Evolutionary conservation across 2,113 vertebrate species (phyloP).

Genomic region (Dasypus novemcinctus): DNA sequence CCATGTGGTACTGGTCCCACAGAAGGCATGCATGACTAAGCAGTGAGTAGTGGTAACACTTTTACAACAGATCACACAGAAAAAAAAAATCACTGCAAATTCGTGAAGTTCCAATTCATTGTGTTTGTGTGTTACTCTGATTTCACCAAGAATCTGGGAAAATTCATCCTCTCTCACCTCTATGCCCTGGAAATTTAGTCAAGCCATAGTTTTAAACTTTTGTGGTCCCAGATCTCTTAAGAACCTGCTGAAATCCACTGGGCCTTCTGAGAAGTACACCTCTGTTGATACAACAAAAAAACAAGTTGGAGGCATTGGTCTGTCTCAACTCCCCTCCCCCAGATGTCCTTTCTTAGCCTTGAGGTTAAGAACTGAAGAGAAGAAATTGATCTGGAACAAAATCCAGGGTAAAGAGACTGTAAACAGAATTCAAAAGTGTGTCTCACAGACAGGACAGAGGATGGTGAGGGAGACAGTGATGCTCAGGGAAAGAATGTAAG

Average conservation of each 20-base stretch:
- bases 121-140: not conserved
- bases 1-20: not conserved
- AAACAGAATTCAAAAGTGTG: not conserved
- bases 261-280: not conserved
- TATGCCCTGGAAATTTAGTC: not conserved
- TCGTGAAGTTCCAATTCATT: not conserved
- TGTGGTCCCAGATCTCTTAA: not conserved
- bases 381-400: not conserved
- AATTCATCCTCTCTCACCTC: not conserved
- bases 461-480: not conserved
- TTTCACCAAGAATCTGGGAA: not conserved
- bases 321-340: not conserved
- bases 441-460: not conserved
- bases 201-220: not conserved
- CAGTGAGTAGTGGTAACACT: not conserved
- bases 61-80: not conserved
- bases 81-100: not conserved
- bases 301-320: not conserved
- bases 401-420: not conserved
- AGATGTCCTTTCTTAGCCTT: not conserved
- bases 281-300: not conserved
- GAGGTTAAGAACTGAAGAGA: not conserved
- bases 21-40: not conserved
- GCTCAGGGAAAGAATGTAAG: not conserved
- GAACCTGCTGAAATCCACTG: not conserved